Base-by-base conservation (phyloP, 2,797 vertebrate genomes). In the Sarcophilus harrisii region DNA sequence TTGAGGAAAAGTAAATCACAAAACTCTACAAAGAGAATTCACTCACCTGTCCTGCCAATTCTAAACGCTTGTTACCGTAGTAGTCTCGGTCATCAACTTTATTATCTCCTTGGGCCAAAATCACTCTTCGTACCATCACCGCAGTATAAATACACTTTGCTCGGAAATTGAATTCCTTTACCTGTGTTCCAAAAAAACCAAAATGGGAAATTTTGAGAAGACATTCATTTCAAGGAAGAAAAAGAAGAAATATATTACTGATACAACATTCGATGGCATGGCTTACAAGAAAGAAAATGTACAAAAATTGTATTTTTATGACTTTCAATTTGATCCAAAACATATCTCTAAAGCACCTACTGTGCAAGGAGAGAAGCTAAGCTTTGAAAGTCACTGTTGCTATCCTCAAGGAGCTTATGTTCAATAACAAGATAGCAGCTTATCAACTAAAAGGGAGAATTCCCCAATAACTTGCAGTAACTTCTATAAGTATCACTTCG, bases 51-150 rank as follows among this genome's bases (percentile, higher is more conserved):
- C 99, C 99, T n/a, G 99, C 99, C 98, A 99, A 97, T 97, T 99
- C 99, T 95, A 99, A 98, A 97, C 99, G 99, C 97, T 99, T 99
- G 99, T 99, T 99, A 93, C 99, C 99, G 58, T 99, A 99, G 98
- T 99, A 99, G 98, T 99, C 99, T 97, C 99, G 98, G 99, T 99
- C 99, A 1, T 99, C 99, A 90, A 99, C 99, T 98, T 99, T 99
- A 98, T 99, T 99, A 96, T 99, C 99, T 59, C 99, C 99, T 98
- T 99, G 99, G 97, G 99, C 99, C 97, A 99, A 98, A 98, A 99
- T 99, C 54, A 99, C 99, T 96, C 99, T 99, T 94, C 99, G 99
- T 30, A 99, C 99, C 99, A 99, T 99, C 96, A 99, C 99, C 4
- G 99, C 99, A 49, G 99, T 99, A 98, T 99, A 99, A 97, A 99